phyloP scores from a whole-genome alignment of 64 coral and sea anemone genomes.

The Catalaphyllia jardinei region DNA sequence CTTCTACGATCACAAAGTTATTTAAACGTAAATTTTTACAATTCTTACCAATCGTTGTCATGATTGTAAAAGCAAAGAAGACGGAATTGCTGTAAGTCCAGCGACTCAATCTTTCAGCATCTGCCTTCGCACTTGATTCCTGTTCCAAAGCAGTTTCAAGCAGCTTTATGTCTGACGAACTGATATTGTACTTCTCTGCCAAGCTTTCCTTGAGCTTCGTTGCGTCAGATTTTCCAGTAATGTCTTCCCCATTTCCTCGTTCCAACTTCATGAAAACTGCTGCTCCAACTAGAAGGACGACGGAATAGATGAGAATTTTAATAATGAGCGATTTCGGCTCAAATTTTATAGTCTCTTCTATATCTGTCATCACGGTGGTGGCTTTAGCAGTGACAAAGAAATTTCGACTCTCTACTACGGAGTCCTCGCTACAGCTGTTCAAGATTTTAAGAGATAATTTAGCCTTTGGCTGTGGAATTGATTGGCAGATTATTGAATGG shows the following conservation, averaged over 20 bases:
- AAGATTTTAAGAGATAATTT: neutral
- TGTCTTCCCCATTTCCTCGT: neutral
- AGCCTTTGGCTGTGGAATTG: too few relatives aligned
- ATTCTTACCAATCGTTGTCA: constrained; percentile 92
- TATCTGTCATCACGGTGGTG: constrained; percentile 21
- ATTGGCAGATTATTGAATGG: neutral
- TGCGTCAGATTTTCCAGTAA: neutral
- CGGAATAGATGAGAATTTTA: constrained; percentile 59
- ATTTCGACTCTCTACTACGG: neutral
- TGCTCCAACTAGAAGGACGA: constrained; percentile 78
- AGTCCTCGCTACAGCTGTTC: neutral
- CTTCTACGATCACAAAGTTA: too few relatives aligned
- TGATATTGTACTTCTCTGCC: constrained; percentile 73
- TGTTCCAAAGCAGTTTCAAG: constrained; percentile 47
- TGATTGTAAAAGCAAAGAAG: constrained; percentile 88
- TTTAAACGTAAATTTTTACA: neutral
- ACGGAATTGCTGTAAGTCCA: constrained; percentile 94
- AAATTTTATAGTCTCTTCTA: constrained; percentile 53
- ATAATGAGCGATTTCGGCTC: constrained; percentile 76
- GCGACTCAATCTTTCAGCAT: constrained; percentile 7
- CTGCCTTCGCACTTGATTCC: neutral
- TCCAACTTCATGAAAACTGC: constrained; percentile 82
- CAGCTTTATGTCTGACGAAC: constrained; percentile 29
- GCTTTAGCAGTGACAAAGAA: neutral
- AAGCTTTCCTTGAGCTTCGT: constrained; percentile 37